These are phyloP conservation scores for Trachythela sp. DNA, from an alignment of 64 coral and sea anemone species.

Conservation along the genomic window DNA sequence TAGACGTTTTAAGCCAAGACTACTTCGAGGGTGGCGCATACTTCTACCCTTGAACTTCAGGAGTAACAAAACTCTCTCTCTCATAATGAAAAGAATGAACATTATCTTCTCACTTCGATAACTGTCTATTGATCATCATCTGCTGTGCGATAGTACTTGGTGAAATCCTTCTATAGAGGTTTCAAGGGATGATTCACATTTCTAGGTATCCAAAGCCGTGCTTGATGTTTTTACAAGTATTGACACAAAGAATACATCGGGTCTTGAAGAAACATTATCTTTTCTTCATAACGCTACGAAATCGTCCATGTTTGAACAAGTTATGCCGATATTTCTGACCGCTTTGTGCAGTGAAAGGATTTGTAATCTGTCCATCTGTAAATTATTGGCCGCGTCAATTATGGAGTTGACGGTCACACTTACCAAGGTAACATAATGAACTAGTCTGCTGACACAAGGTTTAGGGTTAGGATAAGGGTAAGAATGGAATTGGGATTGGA, in stretches of 20 bases:
- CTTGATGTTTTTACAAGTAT: not conserved
- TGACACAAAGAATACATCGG: not conserved
- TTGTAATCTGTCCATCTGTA: not conserved
- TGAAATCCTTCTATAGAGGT: not conserved
- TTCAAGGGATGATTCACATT: not conserved
- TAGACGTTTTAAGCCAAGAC: too few species aligned
- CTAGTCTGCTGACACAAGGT: not conserved
- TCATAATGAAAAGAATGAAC: too few species aligned
- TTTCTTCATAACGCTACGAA: not conserved
- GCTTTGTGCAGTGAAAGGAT: not conserved
- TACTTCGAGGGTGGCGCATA: too few species aligned
- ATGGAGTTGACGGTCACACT: not conserved
- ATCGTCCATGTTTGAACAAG: constrained; percentile 3
- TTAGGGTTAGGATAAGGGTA: not conserved
- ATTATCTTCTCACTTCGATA: too few species aligned
- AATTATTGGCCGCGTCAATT: not conserved
- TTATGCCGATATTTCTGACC: not conserved
- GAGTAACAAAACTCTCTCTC: too few species aligned
- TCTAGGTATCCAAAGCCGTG: not conserved
- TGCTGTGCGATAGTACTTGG: too few species aligned
- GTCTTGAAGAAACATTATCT: not conserved
- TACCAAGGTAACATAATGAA: not conserved
- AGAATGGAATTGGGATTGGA: too few species aligned
- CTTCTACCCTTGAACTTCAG: too few species aligned
- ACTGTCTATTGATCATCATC: too few species aligned